A percentile compares a stretch with the other conserved stretches of the same genome.
These are phyloP conservation scores for Drosophila santomea DNA, from an alignment of 1,140 invertebrate genomes.

Conservation along the genomic window DNA sequence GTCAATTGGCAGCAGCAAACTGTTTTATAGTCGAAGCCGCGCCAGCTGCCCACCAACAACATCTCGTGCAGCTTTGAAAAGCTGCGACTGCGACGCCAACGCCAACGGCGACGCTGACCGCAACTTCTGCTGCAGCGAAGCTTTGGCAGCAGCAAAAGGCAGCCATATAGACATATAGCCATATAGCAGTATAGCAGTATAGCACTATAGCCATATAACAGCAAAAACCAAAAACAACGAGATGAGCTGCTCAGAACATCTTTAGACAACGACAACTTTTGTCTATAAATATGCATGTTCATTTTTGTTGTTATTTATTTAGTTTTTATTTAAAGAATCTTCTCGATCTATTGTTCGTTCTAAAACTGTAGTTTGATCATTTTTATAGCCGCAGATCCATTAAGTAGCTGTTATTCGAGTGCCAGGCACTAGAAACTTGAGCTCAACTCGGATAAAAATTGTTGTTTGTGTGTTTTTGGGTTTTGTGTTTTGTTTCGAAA, in stretches of 20 bases:
- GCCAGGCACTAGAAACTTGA: slow-evolving; percentile 65
- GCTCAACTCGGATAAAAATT: slow-evolving; percentile 24
- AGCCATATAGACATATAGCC: too few species aligned
- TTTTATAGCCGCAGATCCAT: slow-evolving; percentile 64
- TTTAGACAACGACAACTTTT: slow-evolving; percentile 66
- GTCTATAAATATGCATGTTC: slow-evolving; percentile 75
- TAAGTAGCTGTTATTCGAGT: slow-evolving; percentile 54
- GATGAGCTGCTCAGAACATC: slow-evolving; percentile 62
- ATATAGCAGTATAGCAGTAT: neutral
- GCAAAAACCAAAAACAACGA: slow-evolving; percentile 18
- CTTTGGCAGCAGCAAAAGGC: slow-evolving; percentile 10
- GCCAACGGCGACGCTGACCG: slow-evolving; percentile 1
- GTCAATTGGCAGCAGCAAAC: slow-evolving; percentile 75
- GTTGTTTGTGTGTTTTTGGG: neutral
- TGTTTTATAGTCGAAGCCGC: slow-evolving; percentile 69
- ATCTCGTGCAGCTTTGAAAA: slow-evolving; percentile 45
- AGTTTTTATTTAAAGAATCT: slow-evolving; percentile 71
- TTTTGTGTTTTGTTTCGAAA: slow-evolving; percentile 46
- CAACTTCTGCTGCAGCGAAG: slow-evolving; percentile 32
- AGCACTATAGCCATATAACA: neutral
- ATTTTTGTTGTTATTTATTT: slow-evolving; percentile 60
- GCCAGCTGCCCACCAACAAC: slow-evolving; percentile 31
- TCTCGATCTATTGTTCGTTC: slow-evolving; percentile 40
- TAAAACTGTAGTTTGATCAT: slow-evolving; percentile 63
- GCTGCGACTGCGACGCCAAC: slow-evolving; percentile 33